Percentiles rank a stretch among this genome's conserved stretches.
These are phyloP conservation scores for Plectrocnemia conspersa DNA, from an alignment of 1,140 invertebrate species.

Conservation along the genomic window DNA sequence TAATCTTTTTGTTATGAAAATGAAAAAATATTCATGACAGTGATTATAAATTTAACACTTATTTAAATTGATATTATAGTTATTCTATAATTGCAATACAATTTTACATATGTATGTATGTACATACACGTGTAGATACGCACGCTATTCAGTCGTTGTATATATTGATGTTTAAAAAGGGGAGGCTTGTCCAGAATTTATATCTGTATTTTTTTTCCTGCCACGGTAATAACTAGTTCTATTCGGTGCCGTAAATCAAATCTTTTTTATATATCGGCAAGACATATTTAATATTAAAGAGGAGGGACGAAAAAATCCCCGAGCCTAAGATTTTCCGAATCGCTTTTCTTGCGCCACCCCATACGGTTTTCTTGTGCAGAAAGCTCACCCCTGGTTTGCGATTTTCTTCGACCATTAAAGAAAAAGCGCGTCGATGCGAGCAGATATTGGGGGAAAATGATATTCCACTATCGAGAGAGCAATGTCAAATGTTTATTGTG, in stretches of 20 bases:
- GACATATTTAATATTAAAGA: constrained; percentile 12
- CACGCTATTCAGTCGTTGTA: too few species aligned
- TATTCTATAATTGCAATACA: too few species aligned
- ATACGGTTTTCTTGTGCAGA: background rate
- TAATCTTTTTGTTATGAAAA: too few species aligned
- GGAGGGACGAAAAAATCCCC: background rate
- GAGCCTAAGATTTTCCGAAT: constrained; percentile 2
- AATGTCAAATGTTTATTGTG: constrained; percentile 8
- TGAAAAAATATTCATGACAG: too few species aligned
- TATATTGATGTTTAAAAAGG: too few species aligned
- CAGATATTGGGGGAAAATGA: constrained; percentile 7
- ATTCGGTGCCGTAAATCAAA: constrained; percentile 7
- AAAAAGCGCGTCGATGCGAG: constrained; percentile 9
- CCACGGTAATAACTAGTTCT: constrained; percentile 5
- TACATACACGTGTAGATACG: too few species aligned
- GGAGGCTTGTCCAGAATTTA: background rate
- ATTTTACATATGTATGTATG: too few species aligned
- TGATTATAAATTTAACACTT: too few species aligned
- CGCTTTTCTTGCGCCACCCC: background rate
- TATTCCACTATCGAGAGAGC: constrained; percentile 4
- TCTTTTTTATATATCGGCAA: constrained; percentile 11
- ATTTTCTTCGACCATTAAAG: constrained; percentile 8
- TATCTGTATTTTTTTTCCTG: constrained; percentile 2
- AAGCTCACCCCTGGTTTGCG: background rate
- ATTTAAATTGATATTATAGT: too few species aligned